phyloP scores from a whole-genome alignment of 1,140 invertebrate genomes.

The Andricus grossulariae region DNA sequence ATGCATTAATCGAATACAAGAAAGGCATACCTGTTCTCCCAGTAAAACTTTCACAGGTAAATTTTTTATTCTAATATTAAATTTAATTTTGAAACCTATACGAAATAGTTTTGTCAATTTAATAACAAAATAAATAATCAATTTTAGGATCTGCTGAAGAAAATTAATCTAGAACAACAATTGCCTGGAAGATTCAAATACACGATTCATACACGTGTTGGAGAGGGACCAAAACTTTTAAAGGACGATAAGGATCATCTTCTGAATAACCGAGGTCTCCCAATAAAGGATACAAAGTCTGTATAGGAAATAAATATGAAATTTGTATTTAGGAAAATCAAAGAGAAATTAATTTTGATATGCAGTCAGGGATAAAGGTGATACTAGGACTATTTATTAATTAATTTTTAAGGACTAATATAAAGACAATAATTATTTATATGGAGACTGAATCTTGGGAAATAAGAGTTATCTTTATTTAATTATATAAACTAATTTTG shows the following conservation, averaged over 20 bases:
- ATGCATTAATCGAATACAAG: slow-evolving; percentile 74
- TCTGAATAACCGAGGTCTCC: slow-evolving; percentile 67
- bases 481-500: no score
- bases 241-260: slow-evolving; percentile 77
- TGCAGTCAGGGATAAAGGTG: no score
- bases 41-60: slow-evolving; percentile 59
- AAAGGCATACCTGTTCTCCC: slow-evolving; percentile 75
- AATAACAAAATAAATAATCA: slow-evolving; percentile 35
- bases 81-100: slow-evolving; percentile 20
- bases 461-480: no score
- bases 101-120: slow-evolving; percentile 10
- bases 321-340: neutral
- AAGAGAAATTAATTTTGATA: no score
- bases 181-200: slow-evolving; percentile 83
- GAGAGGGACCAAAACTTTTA: slow-evolving; percentile 81
- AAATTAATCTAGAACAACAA: slow-evolving; percentile 71
- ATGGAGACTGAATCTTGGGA: no score
- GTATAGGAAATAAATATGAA: neutral
- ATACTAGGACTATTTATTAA: no score
- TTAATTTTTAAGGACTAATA: no score
- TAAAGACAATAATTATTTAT: no score
- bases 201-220: slow-evolving; percentile 89
- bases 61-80: slow-evolving; percentile 33
- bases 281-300: slow-evolving; percentile 37
- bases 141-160: slow-evolving; percentile 71